Percentiles rank a stretch among this genome's conserved stretches.
phyloP scores from a whole-genome alignment of 2,888 invertebrate genomes.

The Meteorus cinctellus region DNA sequence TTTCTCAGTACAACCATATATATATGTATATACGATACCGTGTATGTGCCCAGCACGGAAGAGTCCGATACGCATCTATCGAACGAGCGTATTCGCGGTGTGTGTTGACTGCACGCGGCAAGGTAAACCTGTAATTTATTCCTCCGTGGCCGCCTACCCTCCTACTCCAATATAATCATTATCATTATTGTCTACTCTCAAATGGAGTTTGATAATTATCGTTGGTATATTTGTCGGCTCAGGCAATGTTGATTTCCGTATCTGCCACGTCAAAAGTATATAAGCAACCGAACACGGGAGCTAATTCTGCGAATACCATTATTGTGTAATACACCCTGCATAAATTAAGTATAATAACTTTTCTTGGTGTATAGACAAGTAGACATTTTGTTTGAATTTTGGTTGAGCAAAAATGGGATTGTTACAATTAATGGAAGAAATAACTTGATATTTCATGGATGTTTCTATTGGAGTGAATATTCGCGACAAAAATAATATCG shows the following conservation, averaged over 20 bases:
- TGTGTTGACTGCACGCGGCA: constrained; percentile 67
- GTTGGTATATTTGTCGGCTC: constrained; percentile 60
- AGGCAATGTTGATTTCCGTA: constrained; percentile 38
- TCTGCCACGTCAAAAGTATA: not conserved
- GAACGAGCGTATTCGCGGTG: constrained; percentile 66
- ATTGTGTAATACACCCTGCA: not conserved
- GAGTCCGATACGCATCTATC: constrained; percentile 68
- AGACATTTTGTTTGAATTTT: not conserved
- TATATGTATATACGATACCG: constrained; percentile 26
- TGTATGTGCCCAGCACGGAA: constrained; percentile 34
- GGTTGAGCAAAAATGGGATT: not conserved
- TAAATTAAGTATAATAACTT: constrained; percentile 20
- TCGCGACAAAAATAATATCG: not conserved
- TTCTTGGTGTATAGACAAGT: not conserved
- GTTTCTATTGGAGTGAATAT: too few relatives aligned
- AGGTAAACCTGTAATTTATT: constrained; percentile 71
- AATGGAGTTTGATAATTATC: constrained; percentile 70
- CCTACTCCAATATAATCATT: constrained; percentile 67
- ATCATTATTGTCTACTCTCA: constrained; percentile 71
- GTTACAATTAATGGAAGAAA: not conserved
- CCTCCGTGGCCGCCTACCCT: constrained; percentile 62
- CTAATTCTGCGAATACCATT: not conserved
- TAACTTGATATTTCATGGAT: too few relatives aligned
- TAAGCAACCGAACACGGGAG: not conserved
- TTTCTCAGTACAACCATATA: constrained; percentile 33